Evolutionary conservation across 2,797 vertebrate species (phyloP).

Genomic region (Labroides dimidiatus): DNA sequence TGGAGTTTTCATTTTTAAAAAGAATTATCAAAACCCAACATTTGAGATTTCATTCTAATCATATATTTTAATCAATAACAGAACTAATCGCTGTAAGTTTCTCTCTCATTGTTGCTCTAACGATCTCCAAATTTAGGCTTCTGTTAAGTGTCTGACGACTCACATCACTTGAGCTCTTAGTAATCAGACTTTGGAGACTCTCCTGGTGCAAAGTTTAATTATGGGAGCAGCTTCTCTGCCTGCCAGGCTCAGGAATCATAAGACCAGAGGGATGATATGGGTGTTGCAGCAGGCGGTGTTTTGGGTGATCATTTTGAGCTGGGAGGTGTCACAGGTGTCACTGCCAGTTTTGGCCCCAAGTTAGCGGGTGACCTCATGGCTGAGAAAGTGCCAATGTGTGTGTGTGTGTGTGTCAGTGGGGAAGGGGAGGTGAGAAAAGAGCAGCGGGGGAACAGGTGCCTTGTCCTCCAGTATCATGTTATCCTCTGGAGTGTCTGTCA

Average conservation of each 20-base stretch:
- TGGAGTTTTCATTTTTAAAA: too few relatives aligned
- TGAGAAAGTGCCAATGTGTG: too few relatives aligned
- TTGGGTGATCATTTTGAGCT: slow-evolving; percentile 46
- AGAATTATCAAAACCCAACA: too few relatives aligned
- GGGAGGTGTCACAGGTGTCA: slow-evolving; percentile 56
- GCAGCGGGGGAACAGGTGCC: slow-evolving; percentile 80
- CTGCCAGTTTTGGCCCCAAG: slow-evolving; percentile 18
- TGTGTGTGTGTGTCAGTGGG: slow-evolving; percentile 41
- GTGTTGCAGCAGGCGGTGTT: slow-evolving; percentile 29
- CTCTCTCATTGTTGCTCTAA: not conserved
- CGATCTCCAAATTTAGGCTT: not conserved
- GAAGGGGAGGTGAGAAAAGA: slow-evolving; percentile 33
- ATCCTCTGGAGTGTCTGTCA: slow-evolving; percentile 78
- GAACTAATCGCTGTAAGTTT: too few relatives aligned
- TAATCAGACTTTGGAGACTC: slow-evolving; percentile 9
- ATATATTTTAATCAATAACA: too few relatives aligned
- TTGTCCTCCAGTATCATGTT: slow-evolving; percentile 68
- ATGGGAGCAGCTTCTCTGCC: slow-evolving; percentile 17
- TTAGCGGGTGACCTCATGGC: too few relatives aligned
- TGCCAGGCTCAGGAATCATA: not conserved
- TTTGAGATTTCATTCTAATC: too few relatives aligned
- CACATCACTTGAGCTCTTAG: slow-evolving; percentile 20
- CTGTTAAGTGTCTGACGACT: slow-evolving; percentile 8
- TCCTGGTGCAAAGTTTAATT: slow-evolving; percentile 46
- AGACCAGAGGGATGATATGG: slow-evolving; percentile 7